Percentiles rank a stretch among this genome's conserved stretches.
These are phyloP conservation scores for Arbacia lixula DNA, from an alignment of 53 echinoderm and acorn worm species.

Conservation along the genomic window DNA sequence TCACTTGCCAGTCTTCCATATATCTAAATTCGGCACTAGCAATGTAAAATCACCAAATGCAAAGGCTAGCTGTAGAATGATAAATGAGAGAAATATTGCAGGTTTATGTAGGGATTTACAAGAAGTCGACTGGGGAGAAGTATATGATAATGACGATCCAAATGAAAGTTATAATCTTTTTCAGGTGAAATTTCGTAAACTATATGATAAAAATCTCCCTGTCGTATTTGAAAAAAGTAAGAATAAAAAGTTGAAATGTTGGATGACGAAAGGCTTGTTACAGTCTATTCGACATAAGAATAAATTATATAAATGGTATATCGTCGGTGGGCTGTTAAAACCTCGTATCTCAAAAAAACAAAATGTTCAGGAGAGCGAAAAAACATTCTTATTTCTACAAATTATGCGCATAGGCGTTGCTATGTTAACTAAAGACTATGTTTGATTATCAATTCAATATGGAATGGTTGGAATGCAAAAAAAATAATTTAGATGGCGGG, in stretches of 20 bases:
- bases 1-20: conserved; percentile 4
- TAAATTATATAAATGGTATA: neutral
- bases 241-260: conserved; percentile 13
- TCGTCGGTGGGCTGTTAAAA: too few species aligned
- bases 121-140: neutral
- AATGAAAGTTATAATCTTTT: conserved; percentile 15
- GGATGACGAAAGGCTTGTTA: neutral
- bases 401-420: too few species aligned
- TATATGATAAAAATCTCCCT: neutral
- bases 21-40: neutral
- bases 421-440: too few species aligned
- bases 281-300: conserved; percentile 8
- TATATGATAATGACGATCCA: neutral
- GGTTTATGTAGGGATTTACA: conserved; percentile 1
- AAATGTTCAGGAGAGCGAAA: too few species aligned
- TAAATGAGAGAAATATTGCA: conserved; percentile 10
- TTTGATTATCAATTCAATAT: too few species aligned
- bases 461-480: too few species aligned
- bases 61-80: neutral
- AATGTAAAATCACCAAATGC: neutral
- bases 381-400: too few species aligned
- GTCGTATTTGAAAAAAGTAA: neutral
- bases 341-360: too few species aligned
- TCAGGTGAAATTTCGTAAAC: neutral
- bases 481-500: too few species aligned